Base-by-base conservation (phyloP, 2,888 invertebrate genomes). In the Cantharis rustica region DNA sequence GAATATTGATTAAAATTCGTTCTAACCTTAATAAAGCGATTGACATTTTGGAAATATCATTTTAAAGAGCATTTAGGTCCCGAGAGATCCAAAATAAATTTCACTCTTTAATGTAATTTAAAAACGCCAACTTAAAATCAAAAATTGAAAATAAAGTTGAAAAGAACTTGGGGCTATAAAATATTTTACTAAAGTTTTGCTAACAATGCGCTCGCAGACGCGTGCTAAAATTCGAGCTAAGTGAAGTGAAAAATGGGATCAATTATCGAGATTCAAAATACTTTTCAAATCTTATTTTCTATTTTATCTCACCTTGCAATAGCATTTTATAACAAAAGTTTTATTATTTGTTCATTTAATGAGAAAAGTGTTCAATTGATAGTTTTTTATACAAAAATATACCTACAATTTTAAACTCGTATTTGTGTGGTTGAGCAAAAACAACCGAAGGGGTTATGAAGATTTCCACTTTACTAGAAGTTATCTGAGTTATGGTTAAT, bases 211-310 rank as follows among this genome's bases (percentile, higher is more conserved):
- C 63, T 75, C 75, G 78, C 75, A 78, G 78, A 78, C 73, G 78
- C 78, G 78, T 78, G 71, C 71, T 73, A 69, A 78, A 78, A 75
- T 78, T 78, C 71, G 16, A 62, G 77, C 63, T 75, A 78, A 79
- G 72, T 80, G 74, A 75, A 78, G 71, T 76, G 80, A 79, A 79
- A 80, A 79, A 80, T 79, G 73, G 75, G 77, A 79, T 80, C 79
- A 80, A 80, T 80, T 80, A 78, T 76, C 69, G 66, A 62, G 74
- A 73, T 72, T 77, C 70, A 77, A 75, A 77, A 77, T 75, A 72
- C 77, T 72, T 77, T 73, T 74, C 72, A 77, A 47, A 77, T 77
- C 71, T 75, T 70, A 75, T 69, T 74, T 76, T 74, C 71, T 72
- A 70, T 69, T 72, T 75, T 77, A 77, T 77, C 77, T 61, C 77